Conservation (phyloP, 1,140 invertebrate species). For the Magallana gigas region DNA sequence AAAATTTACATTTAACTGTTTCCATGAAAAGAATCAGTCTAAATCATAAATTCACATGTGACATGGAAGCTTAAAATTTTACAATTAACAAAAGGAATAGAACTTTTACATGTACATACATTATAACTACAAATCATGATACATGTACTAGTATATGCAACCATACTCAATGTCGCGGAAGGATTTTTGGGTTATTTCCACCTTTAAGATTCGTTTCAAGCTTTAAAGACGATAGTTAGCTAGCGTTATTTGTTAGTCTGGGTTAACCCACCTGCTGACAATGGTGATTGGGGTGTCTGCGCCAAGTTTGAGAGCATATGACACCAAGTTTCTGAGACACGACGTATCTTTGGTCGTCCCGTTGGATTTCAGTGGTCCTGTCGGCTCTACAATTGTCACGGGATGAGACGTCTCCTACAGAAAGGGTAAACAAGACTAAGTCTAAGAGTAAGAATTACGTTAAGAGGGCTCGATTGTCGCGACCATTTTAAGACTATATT, state of each 20-base stretch:
- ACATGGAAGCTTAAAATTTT: not conserved
- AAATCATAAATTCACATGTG: not conserved
- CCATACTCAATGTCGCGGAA: not conserved
- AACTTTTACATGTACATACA: not conserved
- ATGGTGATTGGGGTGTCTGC: not conserved
- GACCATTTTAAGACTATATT: too few relatives aligned
- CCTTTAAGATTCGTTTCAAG: not conserved
- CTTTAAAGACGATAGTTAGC: not conserved
- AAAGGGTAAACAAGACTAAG: not conserved
- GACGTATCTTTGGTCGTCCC: not conserved
- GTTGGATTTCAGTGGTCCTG: not conserved
- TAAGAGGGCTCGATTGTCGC: too few relatives aligned
- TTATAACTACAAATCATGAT: not conserved
- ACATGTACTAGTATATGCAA: not conserved
- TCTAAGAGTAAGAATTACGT: not conserved
- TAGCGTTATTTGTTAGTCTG: not conserved
- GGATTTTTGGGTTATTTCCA: not conserved
- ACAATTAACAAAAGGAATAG: not conserved
- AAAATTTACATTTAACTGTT: not conserved
- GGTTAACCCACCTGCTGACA: not conserved
- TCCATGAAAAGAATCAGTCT: not conserved
- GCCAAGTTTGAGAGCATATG: not conserved
- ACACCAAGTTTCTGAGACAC: not conserved
- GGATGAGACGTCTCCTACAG: not conserved
- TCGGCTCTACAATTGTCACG: not conserved